Percentiles rank a stretch among this genome's conserved stretches.
Evolutionary conservation across 2,797 vertebrate genomes (phyloP).

Genomic region (Amniataba percoides): DNA sequence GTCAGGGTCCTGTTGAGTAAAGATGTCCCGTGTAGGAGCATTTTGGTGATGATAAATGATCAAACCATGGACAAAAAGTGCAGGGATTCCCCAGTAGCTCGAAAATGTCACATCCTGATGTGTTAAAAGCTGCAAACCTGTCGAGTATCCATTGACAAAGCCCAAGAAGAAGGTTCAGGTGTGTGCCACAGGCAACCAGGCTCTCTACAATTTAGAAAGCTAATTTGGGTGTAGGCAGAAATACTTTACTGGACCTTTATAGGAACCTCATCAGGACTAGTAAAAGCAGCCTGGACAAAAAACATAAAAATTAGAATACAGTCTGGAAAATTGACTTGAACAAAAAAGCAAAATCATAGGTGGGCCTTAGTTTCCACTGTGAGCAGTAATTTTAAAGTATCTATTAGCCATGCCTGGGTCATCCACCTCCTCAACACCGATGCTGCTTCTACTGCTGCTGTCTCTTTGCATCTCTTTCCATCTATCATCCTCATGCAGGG

Average conservation of each 20-base stretch:
- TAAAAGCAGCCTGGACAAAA: not conserved
- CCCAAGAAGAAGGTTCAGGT: conserved; percentile 1
- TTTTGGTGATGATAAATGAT: conserved; percentile 27
- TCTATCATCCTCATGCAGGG: fast-evolving
- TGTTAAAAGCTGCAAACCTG: conserved; percentile 55
- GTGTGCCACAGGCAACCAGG: conserved; percentile 1
- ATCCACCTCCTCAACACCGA: conserved; percentile 12
- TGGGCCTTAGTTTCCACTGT: too few relatives aligned
- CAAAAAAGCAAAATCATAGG: too few relatives aligned
- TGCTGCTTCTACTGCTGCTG: conserved; percentile 50
- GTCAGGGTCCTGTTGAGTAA: conserved; percentile 55
- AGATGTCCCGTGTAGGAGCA: conserved; percentile 54
- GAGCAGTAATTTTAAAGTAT: not conserved
- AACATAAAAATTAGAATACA: not conserved
- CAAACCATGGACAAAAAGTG: conserved; percentile 34
- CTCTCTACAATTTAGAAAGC: not conserved
- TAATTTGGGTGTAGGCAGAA: conserved; percentile 1
- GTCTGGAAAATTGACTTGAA: not conserved
- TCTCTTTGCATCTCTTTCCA: conserved; percentile 8
- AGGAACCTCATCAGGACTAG: not conserved
- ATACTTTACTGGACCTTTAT: not conserved
- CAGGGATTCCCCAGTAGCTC: conserved; percentile 62
- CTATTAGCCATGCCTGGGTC: conserved; percentile 32
- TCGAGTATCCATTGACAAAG: conserved; percentile 25
- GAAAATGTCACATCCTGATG: conserved; percentile 52